phyloP scores from a whole-genome alignment of 2,888 invertebrate genomes.

The Diplolepis rosae region DNA sequence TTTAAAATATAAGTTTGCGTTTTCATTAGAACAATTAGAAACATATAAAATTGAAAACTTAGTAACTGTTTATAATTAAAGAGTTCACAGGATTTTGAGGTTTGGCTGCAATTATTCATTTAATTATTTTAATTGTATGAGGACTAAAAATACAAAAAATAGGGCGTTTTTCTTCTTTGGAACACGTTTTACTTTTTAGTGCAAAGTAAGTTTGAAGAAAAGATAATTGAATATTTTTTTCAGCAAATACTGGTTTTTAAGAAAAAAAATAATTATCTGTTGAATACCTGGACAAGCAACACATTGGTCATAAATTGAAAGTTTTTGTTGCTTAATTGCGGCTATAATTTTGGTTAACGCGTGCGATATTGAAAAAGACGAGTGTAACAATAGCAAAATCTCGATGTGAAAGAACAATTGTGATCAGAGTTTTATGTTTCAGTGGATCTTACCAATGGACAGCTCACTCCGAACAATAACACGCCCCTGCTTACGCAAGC shows the following conservation, averaged over 20 bases:
- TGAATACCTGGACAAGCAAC: constrained; percentile 57
- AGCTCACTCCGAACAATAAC: constrained; percentile 96
- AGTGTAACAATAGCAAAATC: constrained; percentile 33
- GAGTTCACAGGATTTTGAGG: too few relatives aligned
- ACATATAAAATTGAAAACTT: too few relatives aligned
- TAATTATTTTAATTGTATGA: too few relatives aligned
- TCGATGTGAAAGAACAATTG: constrained; percentile 75
- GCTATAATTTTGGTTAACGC: constrained; percentile 38
- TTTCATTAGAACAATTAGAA: too few relatives aligned
- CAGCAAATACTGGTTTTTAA: not conserved
- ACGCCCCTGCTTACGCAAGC: constrained; percentile 96
- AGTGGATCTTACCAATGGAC: constrained; percentile 97
- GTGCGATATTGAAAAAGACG: constrained; percentile 7
- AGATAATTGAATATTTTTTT: too few relatives aligned
- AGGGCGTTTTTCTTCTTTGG: not conserved
- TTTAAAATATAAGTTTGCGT: too few relatives aligned
- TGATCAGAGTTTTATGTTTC: constrained; percentile 81
- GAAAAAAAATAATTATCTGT: not conserved
- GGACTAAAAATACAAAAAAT: not conserved
- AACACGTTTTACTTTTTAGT: not conserved
- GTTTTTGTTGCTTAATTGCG: constrained; percentile 34
- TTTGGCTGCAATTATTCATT: too few relatives aligned
- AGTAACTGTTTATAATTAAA: too few relatives aligned
- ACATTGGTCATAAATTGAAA: constrained; percentile 58
- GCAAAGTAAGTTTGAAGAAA: not conserved